phyloP scores from a whole-genome alignment of 2,113 vertebrate species.

The Cololabis saira region DNA sequence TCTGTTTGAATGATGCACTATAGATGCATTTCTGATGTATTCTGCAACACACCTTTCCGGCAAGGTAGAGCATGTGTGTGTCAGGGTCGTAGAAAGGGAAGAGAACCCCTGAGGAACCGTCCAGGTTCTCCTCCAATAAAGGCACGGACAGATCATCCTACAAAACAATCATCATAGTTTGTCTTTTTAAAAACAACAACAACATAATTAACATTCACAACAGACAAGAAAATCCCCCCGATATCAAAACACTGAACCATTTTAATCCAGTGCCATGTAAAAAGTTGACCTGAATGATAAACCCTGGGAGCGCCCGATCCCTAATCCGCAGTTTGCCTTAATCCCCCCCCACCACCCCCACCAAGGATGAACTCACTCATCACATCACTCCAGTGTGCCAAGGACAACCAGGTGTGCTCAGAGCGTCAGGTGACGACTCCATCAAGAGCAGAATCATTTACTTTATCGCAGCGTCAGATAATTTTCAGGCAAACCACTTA shows the following conservation, averaged over 20 bases:
- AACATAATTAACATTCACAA: slow-evolving; percentile 4
- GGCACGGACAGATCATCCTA: slow-evolving; percentile 90
- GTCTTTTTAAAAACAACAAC: background rate
- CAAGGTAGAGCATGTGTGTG: slow-evolving; percentile 90
- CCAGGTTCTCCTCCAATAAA: slow-evolving; percentile 89
- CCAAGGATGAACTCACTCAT: slow-evolving; percentile 18
- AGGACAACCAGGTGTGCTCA: slow-evolving; percentile 10
- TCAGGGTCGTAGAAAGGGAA: slow-evolving; percentile 93
- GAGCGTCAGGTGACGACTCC: background rate
- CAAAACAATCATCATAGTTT: slow-evolving; percentile 16
- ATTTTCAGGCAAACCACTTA: background rate
- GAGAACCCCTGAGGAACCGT: slow-evolving; percentile 88
- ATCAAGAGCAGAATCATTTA: background rate
- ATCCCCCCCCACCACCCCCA: slow-evolving; percentile 38
- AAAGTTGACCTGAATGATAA: slow-evolving; percentile 46
- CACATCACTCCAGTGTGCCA: slow-evolving; percentile 18
- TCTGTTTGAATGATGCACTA: background rate
- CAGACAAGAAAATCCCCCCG: slow-evolving; percentile 9
- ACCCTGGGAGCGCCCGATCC: slow-evolving; percentile 36
- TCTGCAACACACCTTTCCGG: slow-evolving; percentile 87
- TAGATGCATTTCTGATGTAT: background rate
- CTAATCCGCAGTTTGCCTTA: slow-evolving; percentile 59
- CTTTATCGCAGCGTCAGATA: background rate
- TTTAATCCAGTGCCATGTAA: slow-evolving; percentile 42
- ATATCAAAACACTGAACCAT: slow-evolving; percentile 31